Percentiles rank a stretch among this genome's conserved stretches.
Evolutionary conservation across 2,888 invertebrate genomes (phyloP).

Genomic region (Drosophila nigricruria): DNA sequence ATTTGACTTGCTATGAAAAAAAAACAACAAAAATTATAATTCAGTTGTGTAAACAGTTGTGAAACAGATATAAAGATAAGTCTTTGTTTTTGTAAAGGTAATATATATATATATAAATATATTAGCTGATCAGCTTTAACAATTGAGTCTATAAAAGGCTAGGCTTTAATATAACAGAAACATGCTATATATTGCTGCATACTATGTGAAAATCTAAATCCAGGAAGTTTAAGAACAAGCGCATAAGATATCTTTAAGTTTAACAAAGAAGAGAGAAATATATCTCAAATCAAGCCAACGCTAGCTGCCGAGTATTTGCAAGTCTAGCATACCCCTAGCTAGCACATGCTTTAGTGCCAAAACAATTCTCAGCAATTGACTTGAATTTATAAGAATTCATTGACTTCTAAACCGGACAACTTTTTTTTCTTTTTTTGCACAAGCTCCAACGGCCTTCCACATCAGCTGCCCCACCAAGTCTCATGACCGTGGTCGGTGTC

Average conservation of each 20-base stretch:
- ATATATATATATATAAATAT: not conserved
- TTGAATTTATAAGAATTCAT: conserved; percentile 20
- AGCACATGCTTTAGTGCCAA: not conserved
- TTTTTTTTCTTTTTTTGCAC: conserved; percentile 26
- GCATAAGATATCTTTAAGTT: too few relatives aligned
- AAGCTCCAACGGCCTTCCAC: conserved; percentile 33
- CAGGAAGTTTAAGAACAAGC: too few relatives aligned
- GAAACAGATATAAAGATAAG: not conserved
- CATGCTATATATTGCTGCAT: too few relatives aligned
- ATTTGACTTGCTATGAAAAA: not conserved
- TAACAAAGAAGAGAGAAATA: too few relatives aligned
- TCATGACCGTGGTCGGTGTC: conserved; percentile 37
- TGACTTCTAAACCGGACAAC: conserved; percentile 24
- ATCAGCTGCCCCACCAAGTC: conserved; percentile 23
- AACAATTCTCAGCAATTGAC: conserved; percentile 15
- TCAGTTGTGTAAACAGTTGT: not conserved
- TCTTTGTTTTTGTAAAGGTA: not conserved
- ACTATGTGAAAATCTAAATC: too few relatives aligned
- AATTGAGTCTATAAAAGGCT: not conserved
- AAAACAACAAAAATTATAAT: not conserved
- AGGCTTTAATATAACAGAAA: too few relatives aligned
- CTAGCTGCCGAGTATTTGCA: not conserved
- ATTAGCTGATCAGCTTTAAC: not conserved
- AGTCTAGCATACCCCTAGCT: not conserved
- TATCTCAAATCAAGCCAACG: not conserved